These are phyloP conservation scores for Sinopyrophorus schimmeli DNA, from an alignment of 2,888 invertebrate genomes.

Conservation along the genomic window DNA sequence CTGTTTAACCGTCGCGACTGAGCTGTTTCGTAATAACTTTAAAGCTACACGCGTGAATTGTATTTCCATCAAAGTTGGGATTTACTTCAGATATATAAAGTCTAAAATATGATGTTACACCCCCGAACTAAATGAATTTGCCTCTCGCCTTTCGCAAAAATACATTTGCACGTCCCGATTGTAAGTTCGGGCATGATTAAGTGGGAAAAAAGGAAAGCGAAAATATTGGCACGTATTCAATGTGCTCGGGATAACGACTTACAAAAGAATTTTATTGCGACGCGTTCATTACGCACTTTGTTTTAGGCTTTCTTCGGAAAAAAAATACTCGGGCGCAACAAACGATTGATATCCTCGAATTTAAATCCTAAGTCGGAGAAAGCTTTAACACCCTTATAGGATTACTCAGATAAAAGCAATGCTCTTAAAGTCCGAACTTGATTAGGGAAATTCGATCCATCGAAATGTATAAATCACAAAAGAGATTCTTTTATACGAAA, in stretches of 20 bases:
- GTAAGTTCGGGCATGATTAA: conserved; percentile 33
- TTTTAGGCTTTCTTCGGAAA: too few species aligned
- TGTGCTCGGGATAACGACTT: conserved; percentile 36
- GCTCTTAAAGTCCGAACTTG: conserved; percentile 10
- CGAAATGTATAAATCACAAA: conserved; percentile 1
- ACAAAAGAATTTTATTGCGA: conserved; percentile 41
- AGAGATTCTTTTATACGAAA: too few species aligned
- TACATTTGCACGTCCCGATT: conserved; percentile 22
- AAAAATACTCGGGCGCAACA: too few species aligned
- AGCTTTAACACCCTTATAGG: conserved; percentile 21
- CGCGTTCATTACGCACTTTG: too few species aligned
- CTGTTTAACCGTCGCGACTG: conserved; percentile 37
- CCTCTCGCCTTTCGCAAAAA: conserved; percentile 31
- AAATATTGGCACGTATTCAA: conserved; percentile 42
- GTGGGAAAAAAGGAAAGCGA: conserved; percentile 34
- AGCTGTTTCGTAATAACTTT: conserved; percentile 40
- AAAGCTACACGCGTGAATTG: conserved; percentile 42
- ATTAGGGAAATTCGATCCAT: conserved; percentile 13
- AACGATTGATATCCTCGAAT: conserved; percentile 21
- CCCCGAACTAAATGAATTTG: conserved; percentile 31
- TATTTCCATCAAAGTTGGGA: conserved; percentile 44
- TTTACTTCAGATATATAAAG: conserved; percentile 39
- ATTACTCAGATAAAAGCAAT: conserved; percentile 21
- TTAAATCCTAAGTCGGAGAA: conserved; percentile 18
- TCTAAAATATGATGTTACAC: conserved; percentile 35